Percentiles rank a stretch among this genome's conserved stretches.
Conservation (phyloP, 2,797 vertebrate species). For the Semotilus atromaculatus region DNA sequence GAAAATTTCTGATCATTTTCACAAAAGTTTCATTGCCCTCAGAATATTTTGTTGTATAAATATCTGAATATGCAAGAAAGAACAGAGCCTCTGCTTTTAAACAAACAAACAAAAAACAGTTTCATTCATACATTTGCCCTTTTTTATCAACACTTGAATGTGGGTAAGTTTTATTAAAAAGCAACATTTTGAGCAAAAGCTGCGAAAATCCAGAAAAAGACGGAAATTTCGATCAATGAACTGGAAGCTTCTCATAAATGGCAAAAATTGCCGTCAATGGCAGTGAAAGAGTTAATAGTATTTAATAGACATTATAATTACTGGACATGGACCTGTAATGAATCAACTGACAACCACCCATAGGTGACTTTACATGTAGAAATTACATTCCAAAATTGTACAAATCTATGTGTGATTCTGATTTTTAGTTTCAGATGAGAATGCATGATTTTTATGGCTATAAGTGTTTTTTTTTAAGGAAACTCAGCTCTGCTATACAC, state of each 20-base stretch:
- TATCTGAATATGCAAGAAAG: background rate
- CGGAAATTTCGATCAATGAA: no score
- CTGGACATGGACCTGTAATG: no score
- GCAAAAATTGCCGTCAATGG: no score
- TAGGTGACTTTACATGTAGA: background rate
- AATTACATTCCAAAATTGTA: background rate
- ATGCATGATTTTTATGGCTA: background rate
- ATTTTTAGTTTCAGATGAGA: background rate
- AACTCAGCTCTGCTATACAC: background rate
- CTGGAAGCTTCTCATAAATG: no score
- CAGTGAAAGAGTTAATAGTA: background rate
- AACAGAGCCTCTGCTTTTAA: no score
- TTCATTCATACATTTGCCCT: no score
- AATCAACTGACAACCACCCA: background rate
- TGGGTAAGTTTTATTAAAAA: background rate
- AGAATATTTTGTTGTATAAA: background rate
- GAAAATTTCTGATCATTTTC: background rate
- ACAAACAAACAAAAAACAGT: no score
- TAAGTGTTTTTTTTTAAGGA: background rate
- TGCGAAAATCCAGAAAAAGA: background rate
- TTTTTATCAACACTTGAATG: no score
- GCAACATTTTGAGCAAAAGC: background rate
- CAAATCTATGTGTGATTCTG: background rate
- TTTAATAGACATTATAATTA: background rate
- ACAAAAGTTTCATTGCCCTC: background rate